A percentile compares a stretch with the other conserved stretches of the same genome.
Evolutionary conservation across 1,140 invertebrate species (phyloP).

Genomic region (Helicoverpa zea): DNA sequence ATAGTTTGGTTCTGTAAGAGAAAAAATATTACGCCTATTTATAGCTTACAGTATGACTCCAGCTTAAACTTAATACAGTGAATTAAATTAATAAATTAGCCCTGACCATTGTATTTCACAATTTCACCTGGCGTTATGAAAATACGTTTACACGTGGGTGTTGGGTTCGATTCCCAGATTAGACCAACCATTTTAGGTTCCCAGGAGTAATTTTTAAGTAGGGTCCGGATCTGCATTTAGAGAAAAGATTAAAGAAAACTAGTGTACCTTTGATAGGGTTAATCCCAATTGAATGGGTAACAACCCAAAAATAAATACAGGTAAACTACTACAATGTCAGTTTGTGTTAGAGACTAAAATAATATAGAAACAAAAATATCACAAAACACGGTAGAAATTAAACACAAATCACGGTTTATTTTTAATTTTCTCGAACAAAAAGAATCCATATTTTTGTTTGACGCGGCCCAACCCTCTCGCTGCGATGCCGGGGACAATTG

Average conservation of each 20-base stretch:
- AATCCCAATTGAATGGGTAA: too few relatives aligned
- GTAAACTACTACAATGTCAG: too few relatives aligned
- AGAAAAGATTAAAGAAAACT: too few relatives aligned
- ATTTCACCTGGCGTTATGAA: background rate
- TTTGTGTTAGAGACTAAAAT: too few relatives aligned
- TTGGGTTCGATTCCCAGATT: too few relatives aligned
- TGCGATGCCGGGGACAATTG: conserved; percentile 21
- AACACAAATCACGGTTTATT: conserved; percentile 30
- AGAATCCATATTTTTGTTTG: conserved; percentile 44
- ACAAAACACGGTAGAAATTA: conserved; percentile 8
- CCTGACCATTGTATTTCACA: conserved; percentile 15
- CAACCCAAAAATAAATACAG: too few relatives aligned
- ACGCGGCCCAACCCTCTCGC: conserved; percentile 29
- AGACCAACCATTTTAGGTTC: too few relatives aligned
- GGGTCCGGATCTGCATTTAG: too few relatives aligned
- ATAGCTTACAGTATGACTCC: background rate
- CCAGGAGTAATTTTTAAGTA: too few relatives aligned
- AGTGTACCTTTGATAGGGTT: background rate
- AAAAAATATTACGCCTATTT: too few relatives aligned
- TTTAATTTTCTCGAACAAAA: conserved; percentile 40
- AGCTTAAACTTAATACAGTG: conserved; percentile 5
- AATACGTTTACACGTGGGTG: too few relatives aligned
- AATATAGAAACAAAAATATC: background rate
- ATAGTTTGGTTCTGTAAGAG: too few relatives aligned
- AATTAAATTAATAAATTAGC: conserved; percentile 25